Evolutionary conservation across 2,888 invertebrate genomes (phyloP).

Genomic region (Thereva nobilitata): DNA sequence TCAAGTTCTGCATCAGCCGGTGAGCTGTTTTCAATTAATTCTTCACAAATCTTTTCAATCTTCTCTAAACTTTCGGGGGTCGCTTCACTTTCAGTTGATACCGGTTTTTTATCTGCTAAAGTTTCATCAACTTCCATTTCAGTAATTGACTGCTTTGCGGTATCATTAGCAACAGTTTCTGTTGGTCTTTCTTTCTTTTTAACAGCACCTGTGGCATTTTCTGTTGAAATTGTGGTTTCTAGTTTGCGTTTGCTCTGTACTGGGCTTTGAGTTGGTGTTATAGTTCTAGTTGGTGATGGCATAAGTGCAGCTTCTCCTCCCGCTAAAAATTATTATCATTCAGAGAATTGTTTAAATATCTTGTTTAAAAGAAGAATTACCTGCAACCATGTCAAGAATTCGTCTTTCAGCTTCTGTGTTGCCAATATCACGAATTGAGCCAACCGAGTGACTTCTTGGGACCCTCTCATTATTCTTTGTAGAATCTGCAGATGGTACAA

Average conservation of each 20-base stretch:
- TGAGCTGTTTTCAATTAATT: constrained; percentile 47
- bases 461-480: constrained; percentile 61
- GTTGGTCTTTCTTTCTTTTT: constrained; percentile 68
- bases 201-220: constrained; percentile 62
- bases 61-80: constrained; percentile 47
- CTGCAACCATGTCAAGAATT: constrained; percentile 73
- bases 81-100: neutral
- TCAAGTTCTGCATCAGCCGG: constrained; percentile 10
- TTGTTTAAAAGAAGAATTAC: constrained; percentile 52
- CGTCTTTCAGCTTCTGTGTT: constrained; percentile 72
- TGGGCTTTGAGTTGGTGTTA: constrained; percentile 58
- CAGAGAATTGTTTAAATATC: constrained; percentile 13
- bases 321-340: constrained; percentile 46
- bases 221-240: constrained; percentile 75
- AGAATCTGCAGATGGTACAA: constrained; percentile 65
- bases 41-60: constrained; percentile 53
- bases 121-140: constrained; percentile 44
- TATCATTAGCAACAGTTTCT: constrained; percentile 46
- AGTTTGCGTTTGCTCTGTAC: constrained; percentile 74
- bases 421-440: constrained; percentile 73
- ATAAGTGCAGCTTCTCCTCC: constrained; percentile 61
- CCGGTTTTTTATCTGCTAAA: constrained; percentile 17
- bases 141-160: constrained; percentile 11
- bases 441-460: constrained; percentile 70
- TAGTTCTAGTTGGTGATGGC: constrained; percentile 66